Conservation (phyloP, 2,797 vertebrate genomes). For the Australoheros facetus region DNA sequence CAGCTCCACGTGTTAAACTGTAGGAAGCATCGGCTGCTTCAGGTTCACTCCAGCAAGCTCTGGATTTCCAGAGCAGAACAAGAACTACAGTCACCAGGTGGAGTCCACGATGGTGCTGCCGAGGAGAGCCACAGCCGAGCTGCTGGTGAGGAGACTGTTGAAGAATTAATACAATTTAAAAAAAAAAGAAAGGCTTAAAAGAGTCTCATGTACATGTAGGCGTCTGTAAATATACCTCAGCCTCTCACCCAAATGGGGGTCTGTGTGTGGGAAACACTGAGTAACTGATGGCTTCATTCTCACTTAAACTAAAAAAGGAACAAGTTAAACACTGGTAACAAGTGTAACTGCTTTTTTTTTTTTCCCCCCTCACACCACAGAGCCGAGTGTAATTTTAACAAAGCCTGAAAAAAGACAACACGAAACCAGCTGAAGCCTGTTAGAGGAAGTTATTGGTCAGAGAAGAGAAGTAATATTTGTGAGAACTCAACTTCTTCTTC, state of each 20-base stretch:
- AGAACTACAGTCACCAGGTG: neutral
- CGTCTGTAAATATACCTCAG: neutral
- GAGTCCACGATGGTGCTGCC: neutral
- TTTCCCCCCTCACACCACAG: neutral
- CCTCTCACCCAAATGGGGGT: accelerated
- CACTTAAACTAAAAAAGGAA: neutral
- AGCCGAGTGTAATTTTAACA: neutral
- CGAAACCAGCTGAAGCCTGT: constrained; percentile 10
- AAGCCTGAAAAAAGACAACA: constrained; percentile 6
- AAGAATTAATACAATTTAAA: neutral
- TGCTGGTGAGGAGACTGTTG: neutral
- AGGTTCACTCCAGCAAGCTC: too few species aligned
- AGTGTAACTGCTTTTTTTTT: neutral
- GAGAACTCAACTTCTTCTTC: neutral
- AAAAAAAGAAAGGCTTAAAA: neutral
- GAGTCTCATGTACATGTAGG: neutral
- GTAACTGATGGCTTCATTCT: neutral
- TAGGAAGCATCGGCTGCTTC: neutral
- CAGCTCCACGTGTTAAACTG: neutral
- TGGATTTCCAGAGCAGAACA: too few species aligned
- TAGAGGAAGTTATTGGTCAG: constrained; percentile 55
- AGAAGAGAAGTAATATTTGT: constrained; percentile 44
- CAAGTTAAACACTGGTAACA: neutral
- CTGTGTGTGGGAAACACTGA: neutral
- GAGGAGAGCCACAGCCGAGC: neutral